Conservation (phyloP, 2,888 invertebrate species). For the Lacanobia wlatinum region DNA sequence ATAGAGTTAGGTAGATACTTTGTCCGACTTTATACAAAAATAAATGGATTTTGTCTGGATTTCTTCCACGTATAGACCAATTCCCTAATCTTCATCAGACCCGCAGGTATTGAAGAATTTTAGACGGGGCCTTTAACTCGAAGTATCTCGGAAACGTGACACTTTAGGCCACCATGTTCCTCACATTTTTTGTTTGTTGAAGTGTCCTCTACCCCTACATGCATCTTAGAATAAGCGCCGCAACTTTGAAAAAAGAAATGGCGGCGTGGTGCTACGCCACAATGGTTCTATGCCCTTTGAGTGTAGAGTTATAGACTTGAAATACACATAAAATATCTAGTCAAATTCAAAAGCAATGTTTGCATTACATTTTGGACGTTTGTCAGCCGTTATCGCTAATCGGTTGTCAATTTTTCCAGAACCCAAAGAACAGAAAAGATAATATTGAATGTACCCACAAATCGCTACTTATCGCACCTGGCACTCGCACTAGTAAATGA, state of each 20-base stretch:
- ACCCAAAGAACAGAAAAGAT: not conserved
- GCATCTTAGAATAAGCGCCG: too few relatives aligned
- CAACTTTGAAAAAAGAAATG: too few relatives aligned
- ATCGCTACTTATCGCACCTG: constrained; percentile 42
- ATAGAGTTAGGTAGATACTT: not conserved
- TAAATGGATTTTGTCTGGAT: not conserved
- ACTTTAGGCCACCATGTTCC: too few relatives aligned
- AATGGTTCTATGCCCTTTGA: too few relatives aligned
- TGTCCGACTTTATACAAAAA: not conserved
- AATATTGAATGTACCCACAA: not conserved
- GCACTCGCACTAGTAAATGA: constrained; percentile 65
- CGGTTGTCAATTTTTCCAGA: not conserved
- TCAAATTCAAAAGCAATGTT: not conserved
- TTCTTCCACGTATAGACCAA: not conserved
- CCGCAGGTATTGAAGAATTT: too few relatives aligned
- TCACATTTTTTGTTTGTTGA: too few relatives aligned
- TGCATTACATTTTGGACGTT: not conserved
- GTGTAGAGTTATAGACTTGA: not conserved
- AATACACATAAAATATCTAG: not conserved
- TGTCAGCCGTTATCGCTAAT: not conserved
- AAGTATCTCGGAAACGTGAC: too few relatives aligned
- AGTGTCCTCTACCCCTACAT: too few relatives aligned
- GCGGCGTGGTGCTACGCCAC: too few relatives aligned
- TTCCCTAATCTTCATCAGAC: not conserved
- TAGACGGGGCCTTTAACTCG: too few relatives aligned